Base-by-base conservation (phyloP, 2,888 invertebrate genomes). In the Brachypterus glaber region DNA sequence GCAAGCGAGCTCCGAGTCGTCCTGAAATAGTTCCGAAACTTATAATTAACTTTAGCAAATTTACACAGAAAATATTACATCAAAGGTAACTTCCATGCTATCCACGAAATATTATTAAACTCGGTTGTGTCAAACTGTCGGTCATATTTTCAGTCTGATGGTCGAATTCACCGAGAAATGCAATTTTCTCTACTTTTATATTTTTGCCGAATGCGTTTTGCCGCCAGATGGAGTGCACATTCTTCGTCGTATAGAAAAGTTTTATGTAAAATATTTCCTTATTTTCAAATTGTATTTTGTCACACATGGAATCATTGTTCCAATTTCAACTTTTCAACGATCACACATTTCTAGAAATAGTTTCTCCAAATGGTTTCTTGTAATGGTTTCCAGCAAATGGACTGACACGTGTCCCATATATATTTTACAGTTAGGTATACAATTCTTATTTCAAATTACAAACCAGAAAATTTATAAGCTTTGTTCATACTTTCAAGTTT, bases 181-280 rank as follows among this genome's bases (percentile, higher is more conserved):
- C 27, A 5, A 27, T 27, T 11, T 9, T 9, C 21, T 5, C 21
- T 13, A 27, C 27, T 27, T 27, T 27, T 27, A 27, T 27, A 27
- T 27, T 9, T 27, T 27, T 27, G 8, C 7, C 12, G 27, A 27
- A 5, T 11, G 7, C 7, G 27, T 9, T 5, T 11, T 27, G 8
- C 27, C 27, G 27, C 27, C 27, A 27, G 27, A 27, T 27, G 27
- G 27, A 27, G 27, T 13, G 7, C 8, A 27, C 27, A 13, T 27
- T 27, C 12, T 11, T 11, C 12, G 8, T 11, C 4, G 11, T 4
- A 27, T 13, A 13, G 27, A 9, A 4, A 27, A 27, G 21, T 27
- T 27, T 27, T 27, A 27, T 27, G 8, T n/a, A n/a, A 35, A n/a
- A 53, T 65, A 53, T n/a, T n/a, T n/a, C n/a, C n/a, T n/a, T n/a